A percentile compares a stretch with the other conserved stretches of the same genome.
These are phyloP conservation scores for Heliconius erato DNA, from an alignment of 2,888 invertebrate genomes.

Conservation along the genomic window DNA sequence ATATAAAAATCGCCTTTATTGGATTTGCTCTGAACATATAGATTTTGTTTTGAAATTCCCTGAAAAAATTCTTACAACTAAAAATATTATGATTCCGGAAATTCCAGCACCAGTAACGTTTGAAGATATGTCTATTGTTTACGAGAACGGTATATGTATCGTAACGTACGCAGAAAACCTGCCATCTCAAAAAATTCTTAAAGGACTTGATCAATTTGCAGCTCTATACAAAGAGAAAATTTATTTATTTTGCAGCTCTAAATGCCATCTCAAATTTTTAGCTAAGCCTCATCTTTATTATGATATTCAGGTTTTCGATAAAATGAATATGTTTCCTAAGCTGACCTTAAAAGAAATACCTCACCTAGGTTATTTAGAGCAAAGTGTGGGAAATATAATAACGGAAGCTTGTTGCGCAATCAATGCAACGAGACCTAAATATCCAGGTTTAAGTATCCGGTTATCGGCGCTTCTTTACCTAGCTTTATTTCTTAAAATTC, in stretches of 20 bases:
- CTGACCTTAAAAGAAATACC: conserved; percentile 82
- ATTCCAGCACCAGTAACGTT: conserved; percentile 80
- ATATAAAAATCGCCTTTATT: conserved; percentile 84
- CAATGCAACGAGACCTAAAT: conserved; percentile 85
- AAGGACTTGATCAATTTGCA: conserved; percentile 78
- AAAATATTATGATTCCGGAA: conserved; percentile 74
- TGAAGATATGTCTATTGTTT: conserved; percentile 71
- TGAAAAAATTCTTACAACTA: conserved; percentile 64
- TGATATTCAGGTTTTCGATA: conserved; percentile 75
- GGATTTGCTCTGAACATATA: conserved; percentile 86
- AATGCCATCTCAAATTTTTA: conserved; percentile 84
- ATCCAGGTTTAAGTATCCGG: conserved; percentile 83
- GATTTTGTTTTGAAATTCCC: conserved; percentile 78
- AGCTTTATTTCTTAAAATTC: conserved; percentile 85
- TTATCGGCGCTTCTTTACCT: conserved; percentile 85
- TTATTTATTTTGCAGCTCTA: conserved; percentile 85
- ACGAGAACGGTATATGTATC: conserved; percentile 86
- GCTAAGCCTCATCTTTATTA: conserved; percentile 80
- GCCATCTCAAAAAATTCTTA: conserved; percentile 75
- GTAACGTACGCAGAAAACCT: conserved; percentile 86
- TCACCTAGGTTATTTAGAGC: conserved; percentile 87
- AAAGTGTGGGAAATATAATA: conserved; percentile 83
- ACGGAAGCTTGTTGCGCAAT: conserved; percentile 84
- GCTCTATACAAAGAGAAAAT: conserved; percentile 79
- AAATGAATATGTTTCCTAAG: conserved; percentile 68